Evolutionary conservation across 2,888 invertebrate species (phyloP), one percentile per base, ranked within the genome.

Genomic region (Agrotis segetum): DNA sequence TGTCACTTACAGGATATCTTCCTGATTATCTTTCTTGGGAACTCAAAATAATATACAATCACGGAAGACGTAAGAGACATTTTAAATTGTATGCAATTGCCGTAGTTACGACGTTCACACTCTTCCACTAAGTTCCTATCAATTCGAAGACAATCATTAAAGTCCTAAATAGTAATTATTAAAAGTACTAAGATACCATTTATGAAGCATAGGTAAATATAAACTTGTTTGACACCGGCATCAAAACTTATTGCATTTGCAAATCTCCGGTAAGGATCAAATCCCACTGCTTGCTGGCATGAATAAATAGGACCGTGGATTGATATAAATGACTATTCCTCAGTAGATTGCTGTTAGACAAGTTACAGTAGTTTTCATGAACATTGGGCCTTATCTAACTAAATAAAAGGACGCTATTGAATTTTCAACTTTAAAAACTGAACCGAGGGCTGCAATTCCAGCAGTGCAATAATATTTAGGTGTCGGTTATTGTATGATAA

Each of bases 211-310:
- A 46, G 40, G 5, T 55, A 60, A 47, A 40, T 19, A 24, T 29
- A 14, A 34, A 14, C 46, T 40, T 1, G 24, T 61, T 56, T 47
- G 19, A 56, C 46, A 47, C 7, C 16, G 4, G 1, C 34, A 49
- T 29, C n/a, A n/a, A 44, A 40, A 40, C 40, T 0, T 2, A 29
- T 53, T 46, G 6, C 24, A 79, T 79, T 67, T 73, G 50, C 62
- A 62, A 62, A 61, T 59, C 52, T 71, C 49, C n/a, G 65, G 29
- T 17, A 24, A 50, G 16, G 52, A 68, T 79, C 46, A 19, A 68
- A 66, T 69, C 55, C 14, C 14, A 49, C n/a, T 56, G 29, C 21
- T 29, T 52, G 40, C 14, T 62, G 6, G 17, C 9, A 53, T 62
- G 67, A 59, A 79, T 65, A 44, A 46, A 64, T 66, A 19, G 24